Conservation (phyloP, 2,888 invertebrate genomes). For the Eretmocerus hayati region DNA sequence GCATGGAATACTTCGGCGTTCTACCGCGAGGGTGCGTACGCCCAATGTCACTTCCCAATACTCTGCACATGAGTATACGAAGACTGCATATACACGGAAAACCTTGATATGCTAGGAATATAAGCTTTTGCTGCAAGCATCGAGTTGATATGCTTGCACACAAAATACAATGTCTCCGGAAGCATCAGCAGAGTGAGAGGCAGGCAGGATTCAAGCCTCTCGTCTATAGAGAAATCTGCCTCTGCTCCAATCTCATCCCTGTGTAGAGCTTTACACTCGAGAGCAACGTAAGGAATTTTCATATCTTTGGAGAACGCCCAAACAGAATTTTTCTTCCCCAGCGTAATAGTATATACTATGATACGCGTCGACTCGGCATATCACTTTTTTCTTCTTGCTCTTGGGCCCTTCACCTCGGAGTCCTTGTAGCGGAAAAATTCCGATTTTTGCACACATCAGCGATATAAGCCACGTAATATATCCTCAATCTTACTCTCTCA, state of each 20-base stretch:
- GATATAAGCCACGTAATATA: not conserved
- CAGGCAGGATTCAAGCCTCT: too few relatives aligned
- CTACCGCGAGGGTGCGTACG: too few relatives aligned
- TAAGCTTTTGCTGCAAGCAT: too few relatives aligned
- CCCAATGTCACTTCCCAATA: too few relatives aligned
- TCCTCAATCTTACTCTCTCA: not conserved
- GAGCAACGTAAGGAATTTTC: constrained; percentile 33
- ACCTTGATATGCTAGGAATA: too few relatives aligned
- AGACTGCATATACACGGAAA: too few relatives aligned
- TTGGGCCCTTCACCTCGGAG: not conserved
- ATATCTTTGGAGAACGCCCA: constrained; percentile 28
- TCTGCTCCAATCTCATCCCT: not conserved
- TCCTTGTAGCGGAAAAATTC: not conserved
- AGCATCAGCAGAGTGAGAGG: too few relatives aligned
- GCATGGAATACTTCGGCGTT: too few relatives aligned
- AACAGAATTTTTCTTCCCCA: not conserved
- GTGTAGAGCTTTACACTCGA: not conserved
- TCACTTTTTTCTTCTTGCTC: not conserved
- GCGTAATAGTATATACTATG: constrained; percentile 10
- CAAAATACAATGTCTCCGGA: too few relatives aligned
- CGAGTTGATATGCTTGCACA: too few relatives aligned
- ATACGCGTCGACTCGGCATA: too few relatives aligned
- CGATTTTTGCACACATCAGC: not conserved
- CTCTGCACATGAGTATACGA: too few relatives aligned
- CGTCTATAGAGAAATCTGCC: not conserved